Conservation (phyloP, 2,888 invertebrate species). For the Aporophyla lueneburgensis region DNA sequence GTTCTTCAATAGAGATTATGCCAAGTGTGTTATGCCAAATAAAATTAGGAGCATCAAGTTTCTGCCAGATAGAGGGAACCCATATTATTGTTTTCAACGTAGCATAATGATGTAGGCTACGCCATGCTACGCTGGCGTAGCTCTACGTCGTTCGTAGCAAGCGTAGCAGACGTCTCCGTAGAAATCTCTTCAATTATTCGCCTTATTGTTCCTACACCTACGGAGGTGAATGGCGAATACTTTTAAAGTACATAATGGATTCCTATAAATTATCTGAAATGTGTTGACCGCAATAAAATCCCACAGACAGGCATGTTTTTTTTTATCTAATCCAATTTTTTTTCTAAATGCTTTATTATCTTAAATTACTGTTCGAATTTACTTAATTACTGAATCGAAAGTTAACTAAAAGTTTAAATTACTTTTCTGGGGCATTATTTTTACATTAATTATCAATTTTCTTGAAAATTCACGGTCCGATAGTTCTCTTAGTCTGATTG, state of each 20-base stretch:
- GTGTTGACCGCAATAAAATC: too few relatives aligned
- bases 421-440: slow-evolving; percentile 33
- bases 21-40: too few relatives aligned
- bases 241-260: too few relatives aligned
- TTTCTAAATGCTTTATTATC: slow-evolving; percentile 22
- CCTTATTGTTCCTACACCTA: too few relatives aligned
- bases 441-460: slow-evolving; percentile 54
- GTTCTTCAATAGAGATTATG: too few relatives aligned
- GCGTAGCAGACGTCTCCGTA: neutral
- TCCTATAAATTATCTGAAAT: too few relatives aligned
- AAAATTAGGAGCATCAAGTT: too few relatives aligned
- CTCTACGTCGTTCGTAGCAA: neutral
- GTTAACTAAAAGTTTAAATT: slow-evolving; percentile 22
- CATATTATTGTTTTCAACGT: too few relatives aligned
- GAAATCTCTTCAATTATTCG: too few relatives aligned
- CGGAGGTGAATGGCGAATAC: too few relatives aligned
- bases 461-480: slow-evolving; percentile 17
- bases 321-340: too few relatives aligned
- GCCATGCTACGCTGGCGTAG: slow-evolving; percentile 13
- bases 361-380: slow-evolving; percentile 34
- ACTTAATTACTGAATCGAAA: slow-evolving; percentile 27
- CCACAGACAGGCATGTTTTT: neutral
- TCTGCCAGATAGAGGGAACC: too few relatives aligned
- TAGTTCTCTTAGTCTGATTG: slow-evolving; percentile 24
- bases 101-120: neutral